Evolutionary conservation across 1,140 invertebrate species (phyloP), one percentile per base, ranked within the genome.

Genomic region (Dendroctonus valens): DNA sequence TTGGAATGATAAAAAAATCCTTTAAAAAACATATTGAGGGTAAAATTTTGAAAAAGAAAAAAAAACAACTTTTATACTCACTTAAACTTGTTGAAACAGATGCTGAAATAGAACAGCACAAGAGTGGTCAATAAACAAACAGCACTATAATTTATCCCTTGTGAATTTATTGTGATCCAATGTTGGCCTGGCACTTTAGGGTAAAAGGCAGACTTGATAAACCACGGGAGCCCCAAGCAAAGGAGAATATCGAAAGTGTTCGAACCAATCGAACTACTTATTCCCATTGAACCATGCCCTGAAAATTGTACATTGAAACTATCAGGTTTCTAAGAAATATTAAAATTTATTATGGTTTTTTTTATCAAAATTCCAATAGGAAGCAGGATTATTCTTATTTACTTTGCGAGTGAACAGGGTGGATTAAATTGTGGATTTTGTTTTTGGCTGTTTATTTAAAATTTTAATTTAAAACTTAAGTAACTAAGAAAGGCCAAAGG

Each of bases 201-300:
- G 62, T 90, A 87, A 71, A 91, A 89, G 5, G 87, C 82, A 0
- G 90, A 86, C 76, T 93, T 93, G 9, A 93, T 87, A 41, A 93
- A 80, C 92, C 92, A 94, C 26, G 92, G 92, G 8, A 93, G 80
- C 7, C 91, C 91, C 59, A 94, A 79, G 73, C 92, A 94, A 3
- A 94, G 79, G 8, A 94, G 79, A 72, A 94, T 93, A 75, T 93
- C 92, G 75, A 94, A 93, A 3, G 91, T 93, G 74, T 94, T 94
- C 3, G 91, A 93, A n/a, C 92, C 91, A 73, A 94, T 91, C 3
- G 91, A 91, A 76, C 93, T 94, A 75, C 90, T 91, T 65, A 94
- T 91, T 2, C 91, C 91, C 91, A 93, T 94, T 5, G 91, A 91
- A 49, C 91, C 91, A 72, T 92, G 90, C 67, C 91, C 91, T 92